Evolutionary conservation across 2,888 invertebrate species (phyloP).

Genomic region (Villa cingulata): DNA sequence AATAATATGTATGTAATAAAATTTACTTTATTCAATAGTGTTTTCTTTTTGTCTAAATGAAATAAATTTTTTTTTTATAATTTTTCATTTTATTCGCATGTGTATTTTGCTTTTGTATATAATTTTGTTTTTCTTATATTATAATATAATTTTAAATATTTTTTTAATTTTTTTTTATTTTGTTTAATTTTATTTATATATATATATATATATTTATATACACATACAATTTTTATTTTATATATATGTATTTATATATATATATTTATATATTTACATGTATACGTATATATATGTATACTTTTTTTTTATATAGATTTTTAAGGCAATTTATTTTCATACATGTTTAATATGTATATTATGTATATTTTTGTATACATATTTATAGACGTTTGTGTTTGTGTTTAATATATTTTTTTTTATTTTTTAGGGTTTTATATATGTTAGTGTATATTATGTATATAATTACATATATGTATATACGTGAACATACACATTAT

Average conservation of each 20-base stretch:
- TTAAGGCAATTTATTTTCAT: constrained; percentile 20
- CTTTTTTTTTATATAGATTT: constrained; percentile 1
- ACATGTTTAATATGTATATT: constrained; percentile 15
- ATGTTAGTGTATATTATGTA: too few relatives aligned
- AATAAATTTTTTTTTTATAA: too few relatives aligned
- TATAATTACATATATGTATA: too few relatives aligned
- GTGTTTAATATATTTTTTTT: too few relatives aligned
- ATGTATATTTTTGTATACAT: constrained; percentile 7
- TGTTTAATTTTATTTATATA: neutral
- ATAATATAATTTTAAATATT: constrained; percentile 4
- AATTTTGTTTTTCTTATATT: constrained; percentile 1
- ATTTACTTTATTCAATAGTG: constrained; percentile 1
- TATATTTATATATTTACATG: constrained; percentile 10
- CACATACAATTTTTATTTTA: neutral
- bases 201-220: constrained; percentile 1
- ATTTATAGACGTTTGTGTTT: too few relatives aligned
- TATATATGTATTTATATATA: constrained; percentile 7
- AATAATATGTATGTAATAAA: neutral
- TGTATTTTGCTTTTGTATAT: constrained; percentile 7
- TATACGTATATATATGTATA: neutral
- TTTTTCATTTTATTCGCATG: too few relatives aligned
- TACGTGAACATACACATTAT: too few relatives aligned
- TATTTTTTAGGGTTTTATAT: constrained; percentile 1
- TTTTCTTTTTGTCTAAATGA: too few relatives aligned
- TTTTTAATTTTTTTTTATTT: constrained; percentile 4